Evolutionary conservation across 2,113 vertebrate genomes (phyloP).

Genomic region (Morone saxatilis): DNA sequence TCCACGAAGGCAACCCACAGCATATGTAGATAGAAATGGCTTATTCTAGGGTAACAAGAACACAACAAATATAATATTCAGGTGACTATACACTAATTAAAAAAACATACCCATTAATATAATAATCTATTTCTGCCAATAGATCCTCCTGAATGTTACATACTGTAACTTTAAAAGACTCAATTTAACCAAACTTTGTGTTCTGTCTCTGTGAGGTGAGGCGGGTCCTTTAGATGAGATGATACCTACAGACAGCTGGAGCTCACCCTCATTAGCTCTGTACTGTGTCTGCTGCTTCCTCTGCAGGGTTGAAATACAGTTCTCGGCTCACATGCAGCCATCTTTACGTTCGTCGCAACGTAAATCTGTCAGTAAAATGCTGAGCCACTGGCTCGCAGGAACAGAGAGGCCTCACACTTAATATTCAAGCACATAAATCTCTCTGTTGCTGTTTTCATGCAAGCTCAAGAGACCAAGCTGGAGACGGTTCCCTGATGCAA

Average conservation of each 20-base stretch:
- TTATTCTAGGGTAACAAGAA: too few relatives aligned
- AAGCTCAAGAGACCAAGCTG: constrained; percentile 18
- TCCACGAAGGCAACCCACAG: too few relatives aligned
- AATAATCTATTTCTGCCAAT: too few relatives aligned
- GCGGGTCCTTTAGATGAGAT: not conserved
- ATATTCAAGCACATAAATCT: constrained; percentile 66
- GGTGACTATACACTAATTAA: too few relatives aligned
- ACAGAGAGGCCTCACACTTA: constrained; percentile 48
- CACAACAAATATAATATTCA: too few relatives aligned
- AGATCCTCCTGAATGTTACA: too few relatives aligned
- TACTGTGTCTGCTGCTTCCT: not conserved
- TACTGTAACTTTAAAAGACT: not conserved
- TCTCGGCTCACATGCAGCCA: constrained; percentile 22
- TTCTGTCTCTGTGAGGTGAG: not conserved
- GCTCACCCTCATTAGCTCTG: not conserved
- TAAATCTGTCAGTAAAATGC: constrained; percentile 75
- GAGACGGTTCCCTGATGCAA: constrained; percentile 16
- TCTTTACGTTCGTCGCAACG: constrained; percentile 34
- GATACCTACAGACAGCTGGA: not conserved
- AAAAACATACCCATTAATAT: too few relatives aligned
- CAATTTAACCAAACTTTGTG: not conserved
- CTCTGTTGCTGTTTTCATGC: constrained; percentile 28
- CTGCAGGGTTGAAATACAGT: constrained; percentile 53
- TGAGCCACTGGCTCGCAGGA: constrained; percentile 58
- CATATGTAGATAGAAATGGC: too few relatives aligned